Evolutionary conservation across 2,888 invertebrate genomes (phyloP).

Genomic region (Acrobasis consociella): DNA sequence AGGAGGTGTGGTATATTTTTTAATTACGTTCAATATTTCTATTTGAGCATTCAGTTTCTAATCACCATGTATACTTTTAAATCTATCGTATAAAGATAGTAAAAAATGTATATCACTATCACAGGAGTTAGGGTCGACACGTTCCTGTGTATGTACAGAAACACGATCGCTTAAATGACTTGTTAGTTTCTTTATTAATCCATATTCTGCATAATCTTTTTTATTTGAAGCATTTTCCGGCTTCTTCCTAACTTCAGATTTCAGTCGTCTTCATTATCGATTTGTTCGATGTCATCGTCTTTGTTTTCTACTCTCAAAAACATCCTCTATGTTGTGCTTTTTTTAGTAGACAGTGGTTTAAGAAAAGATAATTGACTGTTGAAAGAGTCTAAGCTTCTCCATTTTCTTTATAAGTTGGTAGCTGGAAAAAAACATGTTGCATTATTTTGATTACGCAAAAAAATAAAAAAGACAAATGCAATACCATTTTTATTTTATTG

Average conservation of each 20-base stretch:
- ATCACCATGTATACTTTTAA: conserved; percentile 34
- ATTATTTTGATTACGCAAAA: too few species aligned
- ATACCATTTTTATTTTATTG: too few species aligned
- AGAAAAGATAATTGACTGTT: conserved; percentile 33
- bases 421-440: too few species aligned
- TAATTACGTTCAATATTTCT: conserved; percentile 36
- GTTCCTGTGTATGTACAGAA: neutral
- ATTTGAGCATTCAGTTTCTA: conserved; percentile 37
- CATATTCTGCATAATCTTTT: neutral
- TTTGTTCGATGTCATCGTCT: conserved; percentile 31
- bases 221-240: neutral
- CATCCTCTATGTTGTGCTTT: conserved; percentile 29
- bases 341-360: conserved; percentile 25
- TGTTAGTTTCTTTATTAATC: conserved; percentile 33
- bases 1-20: conserved; percentile 33
- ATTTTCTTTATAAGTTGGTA: conserved; percentile 30
- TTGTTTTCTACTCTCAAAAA: conserved; percentile 31
- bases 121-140: neutral
- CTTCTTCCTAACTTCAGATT: neutral
- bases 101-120: conserved; percentile 34
- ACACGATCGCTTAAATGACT: conserved; percentile 31
- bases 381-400: conserved; percentile 34
- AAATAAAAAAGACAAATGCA: too few species aligned
- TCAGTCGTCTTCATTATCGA: conserved; percentile 30
- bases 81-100: conserved; percentile 36